Evolutionary conservation across 1,140 invertebrate genomes (phyloP).

Genomic region (Pseudomyrmex sp.): DNA sequence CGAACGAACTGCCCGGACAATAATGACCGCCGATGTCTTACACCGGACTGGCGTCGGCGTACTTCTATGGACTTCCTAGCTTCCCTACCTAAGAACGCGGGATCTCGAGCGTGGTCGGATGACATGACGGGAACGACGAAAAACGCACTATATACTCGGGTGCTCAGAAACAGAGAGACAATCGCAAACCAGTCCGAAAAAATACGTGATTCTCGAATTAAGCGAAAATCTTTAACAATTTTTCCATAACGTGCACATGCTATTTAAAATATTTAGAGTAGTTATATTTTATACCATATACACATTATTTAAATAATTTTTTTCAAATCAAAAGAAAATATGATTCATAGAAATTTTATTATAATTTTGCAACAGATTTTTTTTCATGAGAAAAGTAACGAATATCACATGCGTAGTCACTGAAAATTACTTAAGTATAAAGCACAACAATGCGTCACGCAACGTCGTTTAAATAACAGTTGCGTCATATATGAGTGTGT

Average conservation of each 20-base stretch:
- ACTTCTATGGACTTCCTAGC: conserved; percentile 20
- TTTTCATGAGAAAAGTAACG: too few species aligned
- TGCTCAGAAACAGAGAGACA: too few species aligned
- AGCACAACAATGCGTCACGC: too few species aligned
- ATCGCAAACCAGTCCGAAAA: too few species aligned
- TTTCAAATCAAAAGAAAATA: too few species aligned
- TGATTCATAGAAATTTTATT: too few species aligned
- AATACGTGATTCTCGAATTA: neutral
- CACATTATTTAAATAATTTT: too few species aligned
- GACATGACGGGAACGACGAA: neutral
- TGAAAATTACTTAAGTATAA: neutral
- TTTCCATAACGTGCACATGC: too few species aligned
- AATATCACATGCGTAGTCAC: neutral
- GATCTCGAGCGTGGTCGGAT: neutral
- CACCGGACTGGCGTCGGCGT: conserved; percentile 40
- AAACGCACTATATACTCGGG: neutral
- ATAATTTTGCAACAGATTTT: too few species aligned
- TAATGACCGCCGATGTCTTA: conserved; percentile 50
- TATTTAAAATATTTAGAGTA: too few species aligned
- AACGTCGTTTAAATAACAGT: neutral
- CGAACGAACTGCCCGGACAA: conserved; percentile 41
- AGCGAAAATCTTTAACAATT: neutral
- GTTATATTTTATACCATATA: too few species aligned
- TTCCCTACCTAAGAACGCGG: neutral
- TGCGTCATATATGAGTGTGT: neutral